Evolutionary conservation across 1,140 invertebrate species (phyloP).

Genomic region (Brachionus rubens): DNA sequence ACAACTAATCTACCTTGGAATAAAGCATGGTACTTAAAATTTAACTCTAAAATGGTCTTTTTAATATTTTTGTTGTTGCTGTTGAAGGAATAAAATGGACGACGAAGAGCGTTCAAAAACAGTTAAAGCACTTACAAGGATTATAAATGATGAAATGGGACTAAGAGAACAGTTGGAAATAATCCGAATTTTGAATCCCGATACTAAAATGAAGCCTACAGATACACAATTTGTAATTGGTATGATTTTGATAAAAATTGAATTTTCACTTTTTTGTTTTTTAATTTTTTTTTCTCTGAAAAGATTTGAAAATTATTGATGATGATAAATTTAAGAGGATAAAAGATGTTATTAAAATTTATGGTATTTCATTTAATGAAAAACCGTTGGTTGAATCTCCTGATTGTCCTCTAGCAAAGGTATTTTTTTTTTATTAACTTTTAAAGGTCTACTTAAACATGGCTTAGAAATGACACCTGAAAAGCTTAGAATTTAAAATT

Average conservation of each 20-base stretch:
- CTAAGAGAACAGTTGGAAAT: slow-evolving; percentile 54
- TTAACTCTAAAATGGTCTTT: not conserved
- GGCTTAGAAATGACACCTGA: too few relatives aligned
- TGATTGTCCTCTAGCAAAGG: slow-evolving; percentile 11
- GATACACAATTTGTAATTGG: slow-evolving; percentile 54
- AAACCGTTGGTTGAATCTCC: not conserved
- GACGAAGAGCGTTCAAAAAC: slow-evolving; percentile 4
- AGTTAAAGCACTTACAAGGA: slow-evolving; percentile 48
- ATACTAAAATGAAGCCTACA: slow-evolving; percentile 50
- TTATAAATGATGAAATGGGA: slow-evolving; percentile 53
- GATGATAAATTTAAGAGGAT: slow-evolving; percentile 11
- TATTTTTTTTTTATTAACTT: not conserved
- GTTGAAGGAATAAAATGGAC: slow-evolving; percentile 40
- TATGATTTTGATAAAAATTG: slow-evolving; percentile 46
- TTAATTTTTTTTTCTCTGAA: not conserved
- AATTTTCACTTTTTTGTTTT: not conserved
- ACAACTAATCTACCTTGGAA: slow-evolving; percentile 26
- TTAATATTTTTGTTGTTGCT: not conserved
- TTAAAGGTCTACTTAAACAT: not conserved
- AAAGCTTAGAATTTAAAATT: too few relatives aligned
- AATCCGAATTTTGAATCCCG: slow-evolving; percentile 53
- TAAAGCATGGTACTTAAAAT: slow-evolving; percentile 20
- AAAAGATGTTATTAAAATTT: slow-evolving; percentile 36
- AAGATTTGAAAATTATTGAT: slow-evolving; percentile 23
- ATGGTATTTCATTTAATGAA: slow-evolving; percentile 39